Base-by-base conservation (phyloP, 2,888 invertebrate species). In the Coelogynopora nodosa region DNA sequence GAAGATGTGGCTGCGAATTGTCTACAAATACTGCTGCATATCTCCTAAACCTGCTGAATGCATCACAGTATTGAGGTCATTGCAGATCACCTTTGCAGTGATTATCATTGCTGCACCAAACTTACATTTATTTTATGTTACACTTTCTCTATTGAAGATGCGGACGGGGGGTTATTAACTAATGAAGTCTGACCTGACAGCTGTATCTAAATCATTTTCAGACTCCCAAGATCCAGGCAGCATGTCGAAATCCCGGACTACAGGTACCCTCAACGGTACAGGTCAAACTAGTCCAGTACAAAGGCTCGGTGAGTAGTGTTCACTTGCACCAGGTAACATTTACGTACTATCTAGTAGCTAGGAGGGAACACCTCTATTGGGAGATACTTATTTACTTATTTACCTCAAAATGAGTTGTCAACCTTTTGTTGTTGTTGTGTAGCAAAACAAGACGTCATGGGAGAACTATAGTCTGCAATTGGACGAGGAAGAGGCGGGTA, bases 401-500 rank as follows among this genome's bases (percentile, higher is more conserved):
- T 18, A 13, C 49, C n/a, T n/a, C n/a, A n/a, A n/a, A n/a, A 49
- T 49, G 49, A 18, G 49, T 49, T 49, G 10, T 49, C 49, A 13
- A n/a, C 49, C 18, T 49, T 13, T 49, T 49, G 49, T 5, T 5
- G 49, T 49, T 13, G 10, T 49, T 49, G 5, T 49, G 23, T 23
- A 74, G 74, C 18, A 13, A 26, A 74, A 74, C 23, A 74, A 74
- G 27, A 74, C 74, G 23, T 74, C 74, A 23, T 74, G 74, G 74
- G 74, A 74, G 74, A 74, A 74, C 23, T 74, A 74, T 26, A 74
- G 74, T 74, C 74, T 74, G 5, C 74, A 74, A 26, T n/a, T 74
- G 2, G 23, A 74, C 27, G 74, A 74, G 27, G 74, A 74, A 13
- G 74, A 74, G 74, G 2, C 74, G 2, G 74, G 74, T n/a, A 23